Percentiles rank a stretch among this genome's conserved stretches.
Evolutionary conservation across 2,888 invertebrate species (phyloP).

Genomic region (Bombylius discolor): DNA sequence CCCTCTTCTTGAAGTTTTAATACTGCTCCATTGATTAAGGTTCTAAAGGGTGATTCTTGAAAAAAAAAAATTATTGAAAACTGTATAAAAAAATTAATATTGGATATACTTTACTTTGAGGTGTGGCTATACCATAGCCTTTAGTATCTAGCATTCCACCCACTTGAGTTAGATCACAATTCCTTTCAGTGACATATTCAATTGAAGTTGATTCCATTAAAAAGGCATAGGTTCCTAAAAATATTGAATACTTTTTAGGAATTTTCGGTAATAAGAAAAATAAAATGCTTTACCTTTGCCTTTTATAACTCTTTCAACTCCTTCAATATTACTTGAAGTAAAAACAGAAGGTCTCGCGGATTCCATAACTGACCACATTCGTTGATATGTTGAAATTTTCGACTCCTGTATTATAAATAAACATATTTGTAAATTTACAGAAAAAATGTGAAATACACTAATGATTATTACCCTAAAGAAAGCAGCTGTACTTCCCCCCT

Average conservation of each 20-base stretch:
- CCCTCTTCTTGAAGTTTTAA: slow-evolving; percentile 93
- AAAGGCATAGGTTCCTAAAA: slow-evolving; percentile 66
- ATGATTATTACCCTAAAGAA: slow-evolving; percentile 68
- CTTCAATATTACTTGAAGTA: slow-evolving; percentile 72
- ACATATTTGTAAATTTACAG: neutral
- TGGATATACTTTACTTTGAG: slow-evolving; percentile 59
- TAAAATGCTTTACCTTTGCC: slow-evolving; percentile 45
- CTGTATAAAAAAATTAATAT: neutral
- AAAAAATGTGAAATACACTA: neutral
- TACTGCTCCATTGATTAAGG: slow-evolving; percentile 87
- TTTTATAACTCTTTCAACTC: slow-evolving; percentile 76
- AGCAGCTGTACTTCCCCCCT: slow-evolving; percentile 83
- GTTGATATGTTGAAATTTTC: slow-evolving; percentile 82
- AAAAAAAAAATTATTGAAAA: slow-evolving; percentile 4
- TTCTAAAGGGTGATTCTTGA: slow-evolving; percentile 84
- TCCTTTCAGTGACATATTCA: slow-evolving; percentile 82
- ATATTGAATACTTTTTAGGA: neutral
- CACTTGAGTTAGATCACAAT: slow-evolving; percentile 82
- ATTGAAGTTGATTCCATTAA: slow-evolving; percentile 96
- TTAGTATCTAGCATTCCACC: slow-evolving; percentile 88
- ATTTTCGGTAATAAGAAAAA: neutral
- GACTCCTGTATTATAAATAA: slow-evolving; percentile 54
- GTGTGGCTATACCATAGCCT: slow-evolving; percentile 91
- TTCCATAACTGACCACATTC: slow-evolving; percentile 94
- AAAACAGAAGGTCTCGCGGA: slow-evolving; percentile 79